Evolutionary conservation across 64 coral and sea anemone genomes (phyloP).

Genomic region (Porites australiensis): DNA sequence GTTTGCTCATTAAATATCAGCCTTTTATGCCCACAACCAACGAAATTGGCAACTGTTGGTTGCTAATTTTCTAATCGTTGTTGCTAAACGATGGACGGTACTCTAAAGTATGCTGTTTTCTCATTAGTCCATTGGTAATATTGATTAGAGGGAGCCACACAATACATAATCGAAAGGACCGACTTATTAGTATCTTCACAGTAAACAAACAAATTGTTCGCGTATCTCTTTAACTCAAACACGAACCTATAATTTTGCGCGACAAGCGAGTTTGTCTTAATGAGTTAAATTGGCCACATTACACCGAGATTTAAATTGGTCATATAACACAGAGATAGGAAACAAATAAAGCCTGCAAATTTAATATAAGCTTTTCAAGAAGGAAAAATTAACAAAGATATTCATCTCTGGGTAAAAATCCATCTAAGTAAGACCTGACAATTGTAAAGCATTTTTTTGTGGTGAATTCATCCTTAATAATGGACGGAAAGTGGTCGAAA

Average conservation of each 20-base stretch:
- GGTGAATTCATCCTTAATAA: background rate
- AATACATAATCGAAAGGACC: slow-evolving; percentile 55
- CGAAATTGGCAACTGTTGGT: slow-evolving; percentile 51
- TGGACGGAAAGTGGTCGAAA: background rate
- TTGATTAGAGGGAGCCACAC: slow-evolving; percentile 71
- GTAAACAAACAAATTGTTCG: slow-evolving; percentile 83
- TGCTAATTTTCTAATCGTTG: slow-evolving; percentile 76
- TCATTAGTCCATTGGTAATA: slow-evolving; percentile 68
- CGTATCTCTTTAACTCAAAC: slow-evolving; percentile 75
- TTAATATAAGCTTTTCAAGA: slow-evolving; percentile 33
- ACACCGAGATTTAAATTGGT: slow-evolving; percentile 64
- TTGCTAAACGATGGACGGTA: slow-evolving; percentile 70
- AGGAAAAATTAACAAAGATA: slow-evolving; percentile 39
- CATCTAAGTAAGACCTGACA: too few relatives aligned
- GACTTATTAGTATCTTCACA: slow-evolving; percentile 81
- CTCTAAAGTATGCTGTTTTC: slow-evolving; percentile 73
- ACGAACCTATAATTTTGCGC: slow-evolving; percentile 59
- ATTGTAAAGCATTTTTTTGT: background rate
- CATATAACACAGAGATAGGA: slow-evolving; percentile 57
- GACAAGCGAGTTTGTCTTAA: slow-evolving; percentile 56
- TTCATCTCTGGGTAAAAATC: background rate
- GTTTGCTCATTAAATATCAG: slow-evolving; percentile 26
- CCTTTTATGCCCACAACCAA: slow-evolving; percentile 64
- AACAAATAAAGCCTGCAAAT: slow-evolving; percentile 76
- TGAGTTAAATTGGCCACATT: slow-evolving; percentile 76